phyloP scores from a whole-genome alignment of 1,140 invertebrate species.

The Cydia fagiglandana region DNA sequence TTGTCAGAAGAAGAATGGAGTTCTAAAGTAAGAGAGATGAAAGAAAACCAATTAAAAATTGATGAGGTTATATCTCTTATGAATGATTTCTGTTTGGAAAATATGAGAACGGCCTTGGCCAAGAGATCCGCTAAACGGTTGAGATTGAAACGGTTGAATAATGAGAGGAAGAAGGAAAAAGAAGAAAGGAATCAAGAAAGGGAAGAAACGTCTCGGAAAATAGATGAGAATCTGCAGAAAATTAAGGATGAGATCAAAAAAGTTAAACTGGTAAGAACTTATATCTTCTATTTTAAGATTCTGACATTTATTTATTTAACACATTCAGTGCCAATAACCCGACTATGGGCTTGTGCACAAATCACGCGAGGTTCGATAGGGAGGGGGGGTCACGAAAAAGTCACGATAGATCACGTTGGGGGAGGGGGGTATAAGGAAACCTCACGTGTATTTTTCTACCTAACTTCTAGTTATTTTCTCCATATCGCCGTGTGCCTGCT shows the following conservation, averaged over 20 bases:
- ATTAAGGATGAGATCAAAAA: constrained; percentile 82
- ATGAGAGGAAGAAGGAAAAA: constrained; percentile 71
- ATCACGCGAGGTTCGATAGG: no score
- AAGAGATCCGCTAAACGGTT: constrained; percentile 80
- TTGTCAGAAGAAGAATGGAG: constrained; percentile 80
- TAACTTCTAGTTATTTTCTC: no score
- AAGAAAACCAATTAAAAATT: constrained; percentile 74
- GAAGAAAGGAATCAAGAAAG: constrained; percentile 61
- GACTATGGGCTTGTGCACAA: no score
- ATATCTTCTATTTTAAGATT: no score
- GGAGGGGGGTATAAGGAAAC: no score
- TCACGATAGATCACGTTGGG: no score
- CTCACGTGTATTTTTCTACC: no score
- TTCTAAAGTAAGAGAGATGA: constrained; percentile 68
- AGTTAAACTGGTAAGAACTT: constrained; percentile 79
- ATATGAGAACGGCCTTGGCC: constrained; percentile 73
- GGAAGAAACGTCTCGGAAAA: constrained; percentile 77
- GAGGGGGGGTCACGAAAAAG: no score
- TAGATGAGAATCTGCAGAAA: constrained; percentile 81
- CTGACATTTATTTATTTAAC: no score
- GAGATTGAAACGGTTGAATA: constrained; percentile 75
- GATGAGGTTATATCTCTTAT: constrained; percentile 65
- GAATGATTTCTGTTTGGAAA: constrained; percentile 65
- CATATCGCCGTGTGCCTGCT: no score
- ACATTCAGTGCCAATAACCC: no score